phyloP scores from a whole-genome alignment of 1,140 invertebrate genomes.

The Papilio helenus region DNA sequence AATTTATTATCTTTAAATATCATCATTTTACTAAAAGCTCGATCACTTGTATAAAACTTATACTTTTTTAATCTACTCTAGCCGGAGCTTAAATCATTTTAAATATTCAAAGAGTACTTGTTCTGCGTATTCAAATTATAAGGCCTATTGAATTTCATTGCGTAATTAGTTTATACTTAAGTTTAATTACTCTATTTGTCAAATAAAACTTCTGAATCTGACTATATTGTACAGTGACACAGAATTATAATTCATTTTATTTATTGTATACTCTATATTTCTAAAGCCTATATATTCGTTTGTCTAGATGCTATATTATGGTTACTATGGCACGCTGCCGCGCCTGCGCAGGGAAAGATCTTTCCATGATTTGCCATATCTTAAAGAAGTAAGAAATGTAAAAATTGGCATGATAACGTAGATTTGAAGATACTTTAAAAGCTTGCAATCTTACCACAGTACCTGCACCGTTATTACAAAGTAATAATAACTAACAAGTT shows the following conservation, averaged over 20 bases:
- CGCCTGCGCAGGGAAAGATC: slow-evolving; percentile 88
- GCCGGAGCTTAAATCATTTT: background rate
- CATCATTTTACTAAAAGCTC: background rate
- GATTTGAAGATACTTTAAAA: slow-evolving; percentile 24
- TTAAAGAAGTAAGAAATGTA: slow-evolving; percentile 85
- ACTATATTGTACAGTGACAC: background rate
- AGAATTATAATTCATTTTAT: background rate
- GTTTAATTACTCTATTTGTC: background rate
- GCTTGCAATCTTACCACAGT: slow-evolving; percentile 27
- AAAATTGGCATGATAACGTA: slow-evolving; percentile 60
- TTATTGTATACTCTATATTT: slow-evolving; percentile 38
- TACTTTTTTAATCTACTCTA: background rate
- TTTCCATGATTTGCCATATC: slow-evolving; percentile 87
- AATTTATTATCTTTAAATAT: background rate
- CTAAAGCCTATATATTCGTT: slow-evolving; percentile 43
- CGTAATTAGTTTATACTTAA: background rate
- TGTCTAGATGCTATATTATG: slow-evolving; percentile 86
- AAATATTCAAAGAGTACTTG: background rate
- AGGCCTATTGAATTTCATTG: background rate
- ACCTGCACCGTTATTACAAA: background rate
- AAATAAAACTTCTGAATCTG: background rate
- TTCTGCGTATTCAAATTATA: background rate
- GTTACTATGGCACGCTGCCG: slow-evolving; percentile 87
- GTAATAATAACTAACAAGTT: slow-evolving; percentile 3
- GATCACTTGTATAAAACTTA: background rate